A percentile compares a stretch with the other conserved stretches of the same genome.
Conservation (phyloP, 1,140 invertebrate species). For the Apis mellifera region DNA sequence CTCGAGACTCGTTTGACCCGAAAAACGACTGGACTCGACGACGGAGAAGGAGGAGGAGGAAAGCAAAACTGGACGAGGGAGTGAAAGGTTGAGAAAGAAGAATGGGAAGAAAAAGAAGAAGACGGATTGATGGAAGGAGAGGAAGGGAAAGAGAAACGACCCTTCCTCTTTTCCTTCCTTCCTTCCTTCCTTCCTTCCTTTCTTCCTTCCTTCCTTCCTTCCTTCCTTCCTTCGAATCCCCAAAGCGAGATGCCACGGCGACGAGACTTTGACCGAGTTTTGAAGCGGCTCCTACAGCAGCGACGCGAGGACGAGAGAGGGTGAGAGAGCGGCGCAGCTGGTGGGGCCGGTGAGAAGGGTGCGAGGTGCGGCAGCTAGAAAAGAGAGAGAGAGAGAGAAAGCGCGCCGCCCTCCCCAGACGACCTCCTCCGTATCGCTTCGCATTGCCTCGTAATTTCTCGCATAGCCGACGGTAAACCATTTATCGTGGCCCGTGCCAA, state of each 20-base stretch:
- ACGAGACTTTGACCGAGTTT: constrained; percentile 70
- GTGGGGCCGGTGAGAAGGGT: background rate
- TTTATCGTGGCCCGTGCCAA: constrained; percentile 68
- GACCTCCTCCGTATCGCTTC: constrained; percentile 60
- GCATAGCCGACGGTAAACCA: constrained; percentile 68
- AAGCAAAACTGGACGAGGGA: background rate
- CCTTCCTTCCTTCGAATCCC: constrained; percentile 60
- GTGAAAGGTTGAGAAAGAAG: constrained; percentile 23
- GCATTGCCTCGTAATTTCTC: constrained; percentile 67
- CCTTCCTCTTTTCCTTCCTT: constrained; percentile 12
- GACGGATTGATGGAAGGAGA: background rate
- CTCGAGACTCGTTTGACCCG: constrained; percentile 24
- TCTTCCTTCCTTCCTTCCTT: no score
- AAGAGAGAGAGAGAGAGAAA: constrained; percentile 30
- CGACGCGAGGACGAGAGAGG: constrained; percentile 54
- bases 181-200: no score
- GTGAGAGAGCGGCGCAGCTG: constrained; percentile 35
- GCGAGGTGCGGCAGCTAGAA: constrained; percentile 31
- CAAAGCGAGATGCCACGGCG: constrained; percentile 67
- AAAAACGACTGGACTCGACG: background rate
- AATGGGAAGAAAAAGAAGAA: background rate
- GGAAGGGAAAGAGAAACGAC: constrained; percentile 60
- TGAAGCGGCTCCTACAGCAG: constrained; percentile 63
- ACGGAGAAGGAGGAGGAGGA: background rate
- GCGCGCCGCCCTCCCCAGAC: constrained; percentile 54